Percentiles rank a stretch among this genome's conserved stretches.
Evolutionary conservation across 2,888 invertebrate genomes (phyloP).

Genomic region (Bellardia bayeri): DNA sequence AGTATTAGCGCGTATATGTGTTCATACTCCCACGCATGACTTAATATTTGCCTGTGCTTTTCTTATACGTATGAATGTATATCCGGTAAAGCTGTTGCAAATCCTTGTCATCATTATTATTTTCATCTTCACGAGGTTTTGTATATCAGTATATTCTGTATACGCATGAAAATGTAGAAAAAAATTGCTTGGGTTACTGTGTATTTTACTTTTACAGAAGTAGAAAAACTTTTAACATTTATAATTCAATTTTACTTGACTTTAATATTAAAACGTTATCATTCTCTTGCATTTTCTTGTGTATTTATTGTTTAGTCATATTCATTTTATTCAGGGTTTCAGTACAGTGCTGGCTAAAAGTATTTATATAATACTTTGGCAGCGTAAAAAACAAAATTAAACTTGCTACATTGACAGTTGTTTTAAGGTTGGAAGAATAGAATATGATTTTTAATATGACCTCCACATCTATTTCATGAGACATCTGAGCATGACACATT

Average conservation of each 20-base stretch:
- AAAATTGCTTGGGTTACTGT: background rate
- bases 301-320: background rate
- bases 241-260: constrained; percentile 26
- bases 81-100: constrained; percentile 24
- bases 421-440: no score
- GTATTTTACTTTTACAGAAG: background rate
- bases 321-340: background rate
- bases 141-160: background rate
- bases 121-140: background rate
- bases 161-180: background rate
- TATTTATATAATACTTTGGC: background rate
- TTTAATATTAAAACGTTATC: constrained; percentile 10
- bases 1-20: no score
- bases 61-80: background rate
- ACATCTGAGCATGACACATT: no score
- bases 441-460: no score
- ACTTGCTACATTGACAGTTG: no score
- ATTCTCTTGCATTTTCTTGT: background rate
- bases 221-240: constrained; percentile 19
- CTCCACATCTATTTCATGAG: no score
- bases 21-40: background rate
- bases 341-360: background rate
- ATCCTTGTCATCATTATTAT: constrained; percentile 20
- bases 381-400: no score
- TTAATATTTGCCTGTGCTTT: background rate